These are phyloP conservation scores for Morone chrysops DNA, from an alignment of 2,113 vertebrate species.

Conservation along the genomic window DNA sequence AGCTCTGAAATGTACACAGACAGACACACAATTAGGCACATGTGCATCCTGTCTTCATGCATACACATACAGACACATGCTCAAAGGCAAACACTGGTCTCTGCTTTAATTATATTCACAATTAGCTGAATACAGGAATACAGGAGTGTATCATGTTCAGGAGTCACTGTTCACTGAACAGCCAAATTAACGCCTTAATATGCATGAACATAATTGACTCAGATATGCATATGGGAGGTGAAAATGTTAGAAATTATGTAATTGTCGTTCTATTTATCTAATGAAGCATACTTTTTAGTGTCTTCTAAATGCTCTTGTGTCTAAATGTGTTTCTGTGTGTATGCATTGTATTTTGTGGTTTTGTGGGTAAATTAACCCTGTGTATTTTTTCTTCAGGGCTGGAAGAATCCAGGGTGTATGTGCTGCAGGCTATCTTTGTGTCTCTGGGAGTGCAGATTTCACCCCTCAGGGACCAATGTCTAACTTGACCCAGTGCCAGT, in stretches of 20 bases:
- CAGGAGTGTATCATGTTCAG: slow-evolving; percentile 20
- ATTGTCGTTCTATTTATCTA: slow-evolving; percentile 21
- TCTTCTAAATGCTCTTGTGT: background rate
- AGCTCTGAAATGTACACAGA: background rate
- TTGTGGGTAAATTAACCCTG: background rate
- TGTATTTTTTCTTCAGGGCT: slow-evolving; percentile 75
- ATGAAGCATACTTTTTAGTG: background rate
- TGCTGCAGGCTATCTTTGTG: slow-evolving; percentile 90
- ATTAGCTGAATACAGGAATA: slow-evolving; percentile 15
- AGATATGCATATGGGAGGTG: background rate
- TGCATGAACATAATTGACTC: slow-evolving; percentile 35
- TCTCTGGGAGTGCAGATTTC: slow-evolving; percentile 87
- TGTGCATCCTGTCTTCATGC: background rate
- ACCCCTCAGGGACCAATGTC: slow-evolving; percentile 70
- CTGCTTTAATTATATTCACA: slow-evolving; percentile 35
- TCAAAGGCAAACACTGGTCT: slow-evolving; percentile 44
- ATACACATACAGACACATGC: background rate
- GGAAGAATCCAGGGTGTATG: slow-evolving; percentile 88
- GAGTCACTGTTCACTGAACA: slow-evolving; percentile 40
- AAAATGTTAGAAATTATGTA: slow-evolving; percentile 18
- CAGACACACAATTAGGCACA: background rate
- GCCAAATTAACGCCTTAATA: slow-evolving; percentile 41
- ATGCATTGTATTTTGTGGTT: background rate
- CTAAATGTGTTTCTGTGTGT: background rate
- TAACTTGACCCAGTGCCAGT: slow-evolving; percentile 79